phyloP scores from a whole-genome alignment of 2,888 invertebrate genomes.

The Macaria notata region DNA sequence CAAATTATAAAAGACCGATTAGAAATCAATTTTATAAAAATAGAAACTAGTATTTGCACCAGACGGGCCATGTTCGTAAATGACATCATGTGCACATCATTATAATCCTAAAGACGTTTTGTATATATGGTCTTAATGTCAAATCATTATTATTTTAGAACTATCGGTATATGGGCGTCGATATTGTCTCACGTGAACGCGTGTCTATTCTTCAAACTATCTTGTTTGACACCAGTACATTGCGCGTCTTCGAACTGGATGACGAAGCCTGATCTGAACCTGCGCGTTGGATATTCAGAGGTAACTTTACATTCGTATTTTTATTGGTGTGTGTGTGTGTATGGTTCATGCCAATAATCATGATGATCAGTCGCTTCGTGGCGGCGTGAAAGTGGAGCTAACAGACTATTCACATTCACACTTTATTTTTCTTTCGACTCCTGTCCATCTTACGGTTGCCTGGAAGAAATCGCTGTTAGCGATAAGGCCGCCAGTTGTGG shows the following conservation, averaged over 20 bases:
- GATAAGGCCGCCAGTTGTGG: too few relatives aligned
- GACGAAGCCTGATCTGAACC: constrained; percentile 64
- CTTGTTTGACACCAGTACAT: constrained; percentile 70
- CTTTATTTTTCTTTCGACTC: too few relatives aligned
- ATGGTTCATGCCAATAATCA: too few relatives aligned
- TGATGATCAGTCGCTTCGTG: too few relatives aligned
- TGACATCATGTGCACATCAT: constrained; percentile 4
- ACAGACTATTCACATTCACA: too few relatives aligned
- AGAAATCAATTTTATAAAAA: background rate
- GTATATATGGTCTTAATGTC: background rate
- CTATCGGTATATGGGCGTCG: constrained; percentile 74
- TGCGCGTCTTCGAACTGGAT: constrained; percentile 72
- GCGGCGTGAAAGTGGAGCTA: too few relatives aligned
- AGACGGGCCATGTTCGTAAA: constrained; percentile 1
- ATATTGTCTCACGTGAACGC: constrained; percentile 74
- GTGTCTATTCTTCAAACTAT: constrained; percentile 74
- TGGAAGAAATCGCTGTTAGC: too few relatives aligned
- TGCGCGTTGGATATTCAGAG: constrained; percentile 60
- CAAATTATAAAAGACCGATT: too few relatives aligned
- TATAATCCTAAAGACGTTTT: too few relatives aligned
- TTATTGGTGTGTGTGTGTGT: too few relatives aligned
- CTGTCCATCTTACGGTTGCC: too few relatives aligned
- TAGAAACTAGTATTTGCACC: too few relatives aligned
- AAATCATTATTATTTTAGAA: constrained; percentile 42
- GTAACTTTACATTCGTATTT: constrained; percentile 35